Conservation (phyloP, 2,888 invertebrate genomes). For the Agonopterix subpropinquella region DNA sequence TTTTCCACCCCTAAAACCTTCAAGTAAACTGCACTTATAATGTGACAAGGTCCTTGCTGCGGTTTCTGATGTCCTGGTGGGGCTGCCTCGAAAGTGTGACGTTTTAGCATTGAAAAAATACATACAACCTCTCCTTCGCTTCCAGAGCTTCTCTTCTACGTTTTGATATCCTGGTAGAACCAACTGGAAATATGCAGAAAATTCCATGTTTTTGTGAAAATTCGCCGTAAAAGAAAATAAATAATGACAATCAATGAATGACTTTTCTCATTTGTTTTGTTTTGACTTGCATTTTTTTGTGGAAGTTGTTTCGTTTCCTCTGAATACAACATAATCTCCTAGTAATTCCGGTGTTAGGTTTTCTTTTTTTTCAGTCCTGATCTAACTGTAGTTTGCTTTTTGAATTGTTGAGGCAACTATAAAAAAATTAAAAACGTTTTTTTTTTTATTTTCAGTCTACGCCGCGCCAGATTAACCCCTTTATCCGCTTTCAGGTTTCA, state of each 20-base stretch:
- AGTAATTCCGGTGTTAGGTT: too few relatives aligned
- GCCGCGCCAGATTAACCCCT: not conserved
- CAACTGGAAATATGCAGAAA: conserved; percentile 66
- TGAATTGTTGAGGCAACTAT: too few relatives aligned
- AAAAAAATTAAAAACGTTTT: too few relatives aligned
- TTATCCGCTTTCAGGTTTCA: conserved; percentile 19
- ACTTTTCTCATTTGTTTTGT: not conserved
- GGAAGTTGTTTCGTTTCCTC: not conserved
- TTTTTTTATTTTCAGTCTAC: too few relatives aligned
- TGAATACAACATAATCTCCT: too few relatives aligned
- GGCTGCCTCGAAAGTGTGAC: conserved; percentile 36
- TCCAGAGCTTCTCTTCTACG: conserved; percentile 10
- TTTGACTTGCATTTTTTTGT: not conserved
- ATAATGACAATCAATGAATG: conserved; percentile 13
- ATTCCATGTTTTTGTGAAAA: conserved; percentile 60
- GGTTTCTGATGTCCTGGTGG: conserved; percentile 31
- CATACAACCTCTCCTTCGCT: not conserved
- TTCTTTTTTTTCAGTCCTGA: too few relatives aligned
- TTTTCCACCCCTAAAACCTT: not conserved
- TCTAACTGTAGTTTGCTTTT: too few relatives aligned
- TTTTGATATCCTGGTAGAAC: conserved; percentile 38
- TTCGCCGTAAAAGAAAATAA: conserved; percentile 20
- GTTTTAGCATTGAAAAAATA: conserved; percentile 20
- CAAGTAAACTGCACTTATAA: not conserved
- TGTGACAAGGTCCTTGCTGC: not conserved